Conservation (phyloP, 2,113 vertebrate genomes). For the Diadophis punctatus region DNA sequence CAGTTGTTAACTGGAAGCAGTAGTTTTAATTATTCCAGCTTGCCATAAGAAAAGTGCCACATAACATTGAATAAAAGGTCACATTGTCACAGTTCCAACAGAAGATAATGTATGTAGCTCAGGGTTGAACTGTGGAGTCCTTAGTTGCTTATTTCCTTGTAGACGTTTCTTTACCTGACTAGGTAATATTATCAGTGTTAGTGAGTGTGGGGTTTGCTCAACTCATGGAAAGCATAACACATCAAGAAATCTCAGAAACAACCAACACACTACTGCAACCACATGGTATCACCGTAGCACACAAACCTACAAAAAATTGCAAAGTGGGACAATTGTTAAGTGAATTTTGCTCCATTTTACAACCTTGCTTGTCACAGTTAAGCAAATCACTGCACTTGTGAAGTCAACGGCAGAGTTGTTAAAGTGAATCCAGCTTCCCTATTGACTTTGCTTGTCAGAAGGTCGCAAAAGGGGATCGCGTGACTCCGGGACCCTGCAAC, state of each 20-base stretch:
- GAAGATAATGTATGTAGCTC: background rate
- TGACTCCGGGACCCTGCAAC: too few species aligned
- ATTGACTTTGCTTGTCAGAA: too few species aligned
- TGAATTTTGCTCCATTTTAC: background rate
- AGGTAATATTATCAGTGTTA: background rate
- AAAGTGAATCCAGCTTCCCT: too few species aligned
- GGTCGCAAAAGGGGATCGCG: too few species aligned
- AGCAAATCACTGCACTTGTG: background rate
- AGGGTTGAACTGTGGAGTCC: too few species aligned
- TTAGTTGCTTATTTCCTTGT: background rate
- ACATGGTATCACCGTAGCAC: background rate
- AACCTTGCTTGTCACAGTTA: background rate
- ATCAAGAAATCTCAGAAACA: background rate
- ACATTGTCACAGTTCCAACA: background rate
- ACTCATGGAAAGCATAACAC: background rate
- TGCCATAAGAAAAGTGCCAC: conserved; percentile 27
- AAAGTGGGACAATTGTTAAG: background rate
- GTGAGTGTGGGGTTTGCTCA: background rate
- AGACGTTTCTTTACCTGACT: background rate
- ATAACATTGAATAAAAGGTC: background rate
- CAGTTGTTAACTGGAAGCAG: conserved; percentile 31
- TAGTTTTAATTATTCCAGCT: conserved; percentile 30
- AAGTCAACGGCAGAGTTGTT: too few species aligned
- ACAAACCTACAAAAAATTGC: background rate
- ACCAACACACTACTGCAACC: background rate